Conservation (phyloP, 2,888 invertebrate genomes). For the Pollenia amentaria region DNA sequence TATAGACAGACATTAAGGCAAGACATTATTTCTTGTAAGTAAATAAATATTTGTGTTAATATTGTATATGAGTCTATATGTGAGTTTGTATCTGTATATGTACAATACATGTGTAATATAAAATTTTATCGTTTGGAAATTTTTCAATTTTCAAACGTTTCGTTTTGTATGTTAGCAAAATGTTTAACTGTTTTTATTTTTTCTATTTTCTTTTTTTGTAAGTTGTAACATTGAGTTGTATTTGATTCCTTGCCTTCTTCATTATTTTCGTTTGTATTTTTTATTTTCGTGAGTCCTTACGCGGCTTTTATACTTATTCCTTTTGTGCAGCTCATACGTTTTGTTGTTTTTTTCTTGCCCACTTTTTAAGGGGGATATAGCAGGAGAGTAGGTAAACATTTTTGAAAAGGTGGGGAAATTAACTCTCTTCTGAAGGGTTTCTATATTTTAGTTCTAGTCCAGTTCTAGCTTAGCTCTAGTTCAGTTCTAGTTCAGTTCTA, state of each 20-base stretch:
- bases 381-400: not conserved
- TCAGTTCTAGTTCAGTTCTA: no score
- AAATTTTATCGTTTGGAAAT: slow-evolving; percentile 84
- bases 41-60: slow-evolving; percentile 33
- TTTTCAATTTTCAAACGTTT: slow-evolving; percentile 81
- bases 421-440: no score
- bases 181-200: slow-evolving; percentile 22
- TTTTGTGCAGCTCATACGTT: slow-evolving; percentile 35
- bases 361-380: not conserved
- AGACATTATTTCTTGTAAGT: slow-evolving; percentile 50
- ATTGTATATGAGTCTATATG: slow-evolving; percentile 27
- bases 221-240: slow-evolving; percentile 17
- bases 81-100: slow-evolving; percentile 30
- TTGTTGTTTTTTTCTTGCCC: not conserved
- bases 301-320: slow-evolving; percentile 50
- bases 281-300: slow-evolving; percentile 61
- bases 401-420: not conserved
- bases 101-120: slow-evolving; percentile 75
- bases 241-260: slow-evolving; percentile 2
- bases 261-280: slow-evolving; percentile 44
- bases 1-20: slow-evolving; percentile 28
- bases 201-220: slow-evolving; percentile 9
- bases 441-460: no score
- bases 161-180: not conserved
- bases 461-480: no score